Evolutionary conservation across 2,113 vertebrate species (phyloP), one percentile per base, ranked within the genome.

Genomic region (Tor tambroides): DNA sequence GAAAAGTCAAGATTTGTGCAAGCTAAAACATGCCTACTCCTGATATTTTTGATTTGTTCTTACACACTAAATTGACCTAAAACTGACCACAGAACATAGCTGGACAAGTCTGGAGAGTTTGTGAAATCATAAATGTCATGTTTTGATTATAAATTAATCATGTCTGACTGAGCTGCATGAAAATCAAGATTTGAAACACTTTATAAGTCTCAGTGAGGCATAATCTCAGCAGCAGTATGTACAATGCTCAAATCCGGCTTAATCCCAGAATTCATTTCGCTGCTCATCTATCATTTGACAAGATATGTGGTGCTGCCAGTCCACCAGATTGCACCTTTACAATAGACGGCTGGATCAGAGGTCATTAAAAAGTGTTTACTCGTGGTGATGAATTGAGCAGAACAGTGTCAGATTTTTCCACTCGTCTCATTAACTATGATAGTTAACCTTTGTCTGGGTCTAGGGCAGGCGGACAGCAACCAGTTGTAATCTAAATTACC

Each of bases 171-270:
- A n/a, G 26, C 28, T 9, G 23, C 51, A 23, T 79, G 30, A 6
- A 10, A 79, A 41, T 46, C 71, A 41, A 46, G 35, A n/a, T 23
- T 89, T 92, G 92, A 35, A 79, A 59, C 12, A 79, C 19, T 30
- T 28, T 89, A 87, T 89, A 94, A 92, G 87, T 88, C 91, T 91
- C 28, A 63, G 56, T 23, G 43, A 49, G 26, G 19, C 56, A 56
- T 54, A 84, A 72, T 59, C 56, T 41, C 32, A 38, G 30, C 2
- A 56, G 84, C 32, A 32, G 80, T 54, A 76, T 35, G 3, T 14
- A 14, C 46, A 49, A 49, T 14, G 46, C 0, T 65, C 4, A 56
- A 32, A 78, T 87, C 43, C 32, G 32, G 43, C 10, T 59, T 84
- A 65, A 32, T 28, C 17, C 3, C 35, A 35, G 80, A 80, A 69